Base-by-base conservation (phyloP, 2,888 invertebrate species). In the Agriopis aurantiaria region DNA sequence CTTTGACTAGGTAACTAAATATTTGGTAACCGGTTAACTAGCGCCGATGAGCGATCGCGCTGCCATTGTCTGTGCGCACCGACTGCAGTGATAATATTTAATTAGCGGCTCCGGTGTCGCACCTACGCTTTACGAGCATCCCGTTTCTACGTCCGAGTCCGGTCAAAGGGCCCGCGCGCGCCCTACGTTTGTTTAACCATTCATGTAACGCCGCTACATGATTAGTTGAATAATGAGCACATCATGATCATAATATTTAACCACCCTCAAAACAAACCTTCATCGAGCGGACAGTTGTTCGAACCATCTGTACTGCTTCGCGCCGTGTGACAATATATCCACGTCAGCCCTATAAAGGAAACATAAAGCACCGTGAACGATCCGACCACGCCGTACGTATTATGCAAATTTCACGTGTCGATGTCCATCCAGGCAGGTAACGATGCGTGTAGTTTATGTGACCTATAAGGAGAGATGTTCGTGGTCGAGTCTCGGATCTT, bases 41-140 rank as follows among this genome's bases (percentile, higher is more conserved):
- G 88, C 88, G 87, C 89, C 88, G 89, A 91, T 91, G 89, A 90
- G 84, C 86, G 88, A 88, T 88, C 87, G 84, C 84, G 84, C 87
- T 82, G 83, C 86, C 75, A 91, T 93, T 93, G 92, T 92, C 89
- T 91, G 88, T 86, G 83, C 82, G 82, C 83, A 85, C 88, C 88
- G 90, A 87, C 87, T 86, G 85, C 83, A 87, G 87, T 91, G 91
- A 91, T 92, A 92, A 93, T 93, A 92, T 93, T 92, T 93, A 93
- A 93, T 93, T 92, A 93, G 92, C 88, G 89, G 86, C 87, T 83
- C 77, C 85, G 88, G 84, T 89, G 91, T 93, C 89, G 88, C 92
- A 91, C 93, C 92, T 91, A 84, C 85, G 82, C 80, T 84, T 82
- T 82, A 83, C 81, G 78, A 82, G 79, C 77, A 61, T 55, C 70